Evolutionary conservation across 1,140 invertebrate species (phyloP).

Genomic region (Lepidurus couesii): DNA sequence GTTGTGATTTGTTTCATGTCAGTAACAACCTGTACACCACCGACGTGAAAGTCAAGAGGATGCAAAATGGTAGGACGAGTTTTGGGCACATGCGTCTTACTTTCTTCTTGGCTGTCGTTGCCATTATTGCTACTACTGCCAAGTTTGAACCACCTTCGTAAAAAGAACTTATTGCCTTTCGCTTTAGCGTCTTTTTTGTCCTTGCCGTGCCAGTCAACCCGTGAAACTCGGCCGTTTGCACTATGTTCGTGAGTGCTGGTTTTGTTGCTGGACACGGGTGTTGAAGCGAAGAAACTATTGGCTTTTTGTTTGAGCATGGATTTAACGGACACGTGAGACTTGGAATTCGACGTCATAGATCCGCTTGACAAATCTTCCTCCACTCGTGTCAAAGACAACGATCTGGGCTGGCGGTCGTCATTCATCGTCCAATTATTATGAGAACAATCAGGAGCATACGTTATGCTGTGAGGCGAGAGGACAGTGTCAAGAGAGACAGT

Average conservation of each 20-base stretch:
- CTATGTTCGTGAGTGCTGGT: background rate
- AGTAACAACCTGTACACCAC: slow-evolving; percentile 62
- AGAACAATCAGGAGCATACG: background rate
- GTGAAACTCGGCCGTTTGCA: slow-evolving; percentile 26
- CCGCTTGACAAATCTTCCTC: background rate
- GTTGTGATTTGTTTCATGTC: slow-evolving; percentile 44
- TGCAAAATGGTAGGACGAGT: slow-evolving; percentile 73
- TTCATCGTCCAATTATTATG: slow-evolving; percentile 11
- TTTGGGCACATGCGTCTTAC: slow-evolving; percentile 40
- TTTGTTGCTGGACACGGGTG: background rate
- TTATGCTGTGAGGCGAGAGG: slow-evolving; percentile 6
- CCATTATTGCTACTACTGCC: slow-evolving; percentile 61
- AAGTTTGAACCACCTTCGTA: slow-evolving; percentile 75
- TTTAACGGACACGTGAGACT: slow-evolving; percentile 27
- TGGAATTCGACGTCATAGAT: background rate
- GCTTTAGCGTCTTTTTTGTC: slow-evolving; percentile 49
- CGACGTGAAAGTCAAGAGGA: slow-evolving; percentile 70
- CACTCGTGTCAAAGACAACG: slow-evolving; percentile 27
- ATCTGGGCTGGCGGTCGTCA: slow-evolving; percentile 16
- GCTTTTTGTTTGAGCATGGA: slow-evolving; percentile 30
- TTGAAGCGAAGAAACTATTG: slow-evolving; percentile 5
- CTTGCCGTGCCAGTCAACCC: slow-evolving; percentile 25
- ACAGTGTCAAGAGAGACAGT: slow-evolving; percentile 11
- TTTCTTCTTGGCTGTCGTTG: slow-evolving; percentile 47
- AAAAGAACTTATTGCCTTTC: slow-evolving; percentile 60